Evolutionary conservation across 2,888 invertebrate genomes (phyloP), one percentile per base, ranked within the genome.

Genomic region (Calephelis perditalis): DNA sequence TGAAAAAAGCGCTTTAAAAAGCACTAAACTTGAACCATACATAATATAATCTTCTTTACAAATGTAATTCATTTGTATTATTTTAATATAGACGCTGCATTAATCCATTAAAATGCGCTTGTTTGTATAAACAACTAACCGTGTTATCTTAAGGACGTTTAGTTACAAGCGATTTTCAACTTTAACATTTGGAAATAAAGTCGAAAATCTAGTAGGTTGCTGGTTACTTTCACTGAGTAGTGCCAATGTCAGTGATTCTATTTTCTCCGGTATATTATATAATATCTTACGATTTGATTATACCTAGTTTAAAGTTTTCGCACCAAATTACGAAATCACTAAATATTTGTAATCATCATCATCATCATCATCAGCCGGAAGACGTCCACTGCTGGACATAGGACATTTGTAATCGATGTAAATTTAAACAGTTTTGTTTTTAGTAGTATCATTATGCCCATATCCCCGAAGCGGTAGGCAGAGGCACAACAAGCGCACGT

Each of bases 191-290:
- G 5, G 3, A 10, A 3, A 26, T 52, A 35, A 11, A 52, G 52
- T 26, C 26, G 6, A 10, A 26, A 52, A 52, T 52, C 4, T 2
- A 35, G 6, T 52, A 10, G 35, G 5, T 11, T 35, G 35, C 11
- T 9, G 70, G 71, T 69, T 78, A 86, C 86, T 86, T 86, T 87
- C 87, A 83, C 86, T 81, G 74, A 75, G 80, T 82, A 84, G 79
- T 86, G 80, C 81, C 87, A 88, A 87, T 88, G 87, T 87, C 87
- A 88, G 81, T 57, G 78, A 11, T 54, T 54, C 52, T 79, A 82
- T 86, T 85, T 85, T 85, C 83, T 84, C 78, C 73, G 71, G 6
- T n/a, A 35, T 65, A 73, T 83, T 81, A 80, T 74, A 77, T 77
- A 82, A 84, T 73, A 73, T 65, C 74, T 75, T 81, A 72, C 72